Evolutionary conservation across 2,888 invertebrate genomes (phyloP), one percentile per base, ranked within the genome.

Genomic region (Ephialtes manifestator): DNA sequence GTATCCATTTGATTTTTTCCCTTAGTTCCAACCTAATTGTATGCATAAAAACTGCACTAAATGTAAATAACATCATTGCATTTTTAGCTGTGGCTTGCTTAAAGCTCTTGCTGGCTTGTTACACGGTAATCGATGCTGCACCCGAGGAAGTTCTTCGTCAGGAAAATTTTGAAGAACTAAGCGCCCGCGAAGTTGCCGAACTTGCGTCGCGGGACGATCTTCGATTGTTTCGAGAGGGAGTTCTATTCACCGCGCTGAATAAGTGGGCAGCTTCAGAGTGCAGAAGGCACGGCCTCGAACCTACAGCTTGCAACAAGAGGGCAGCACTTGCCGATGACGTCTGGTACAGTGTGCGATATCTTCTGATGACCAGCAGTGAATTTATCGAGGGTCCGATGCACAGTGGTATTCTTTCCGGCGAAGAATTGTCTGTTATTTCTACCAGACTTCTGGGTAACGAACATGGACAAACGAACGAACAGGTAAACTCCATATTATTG

Each of bases 161-260:
- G 72, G 95, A 95, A 87, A 94, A 95, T 55, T 95, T 96, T 55
- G 95, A 95, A 85, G 96, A 97, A 81, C 94, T 97, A 46, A 95
- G 95, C 15, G 95, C 95, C 83, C 95, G 95, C 53, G 97, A 97
- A 87, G 94, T 97, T 39, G 94, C 95, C 4, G 95, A 95, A 48
- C 96, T 98, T 72, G 95, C 97, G 0, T 95, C 95, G 74, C 95
- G 97, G 7, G 96, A 97, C 87, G 96, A 96, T 4, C 93, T 98
- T 65, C 95, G 96, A 83, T 95, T 97, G 8, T 94, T 95, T 0
- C 96, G 95, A 85, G 97, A 97, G 92, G 92, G 95, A 13, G 91
- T 95, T 11, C 93, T 97, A 43, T 96, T 96, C 81, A 94, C 95
- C 77, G 96, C 97, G 11, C 93, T 97, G 81, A 95, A 96, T 65